phyloP scores from a whole-genome alignment of 2,888 invertebrate genomes.

The Macaria liturata region DNA sequence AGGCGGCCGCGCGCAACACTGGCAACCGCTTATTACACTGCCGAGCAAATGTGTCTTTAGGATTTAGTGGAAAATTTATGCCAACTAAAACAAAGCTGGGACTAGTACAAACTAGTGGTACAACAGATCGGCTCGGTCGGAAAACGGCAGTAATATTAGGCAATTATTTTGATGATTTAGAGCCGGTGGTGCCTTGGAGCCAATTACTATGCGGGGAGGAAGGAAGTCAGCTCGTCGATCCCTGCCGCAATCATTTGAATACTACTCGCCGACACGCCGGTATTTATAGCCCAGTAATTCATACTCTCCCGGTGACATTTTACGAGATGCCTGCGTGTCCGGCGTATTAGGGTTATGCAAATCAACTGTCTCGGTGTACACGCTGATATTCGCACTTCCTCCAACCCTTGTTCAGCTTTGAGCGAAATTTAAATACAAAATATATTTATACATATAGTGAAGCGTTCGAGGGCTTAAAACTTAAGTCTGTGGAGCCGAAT shows the following conservation, averaged over 20 bases:
- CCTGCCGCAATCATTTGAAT: slow-evolving; percentile 78
- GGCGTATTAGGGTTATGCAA: slow-evolving; percentile 58
- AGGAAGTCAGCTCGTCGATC: slow-evolving; percentile 78
- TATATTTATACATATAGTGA: background rate
- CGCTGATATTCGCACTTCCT: slow-evolving; percentile 41
- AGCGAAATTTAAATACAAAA: slow-evolving; percentile 24
- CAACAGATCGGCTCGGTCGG: slow-evolving; percentile 68
- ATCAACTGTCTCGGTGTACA: slow-evolving; percentile 52
- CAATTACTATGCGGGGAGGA: slow-evolving; percentile 79
- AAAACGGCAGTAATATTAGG: slow-evolving; percentile 72
- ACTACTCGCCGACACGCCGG: slow-evolving; percentile 65
- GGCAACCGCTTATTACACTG: slow-evolving; percentile 40
- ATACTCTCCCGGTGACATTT: slow-evolving; percentile 68
- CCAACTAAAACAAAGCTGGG: slow-evolving; percentile 64
- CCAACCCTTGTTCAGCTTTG: slow-evolving; percentile 14
- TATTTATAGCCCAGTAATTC: slow-evolving; percentile 76
- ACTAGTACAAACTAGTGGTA: slow-evolving; percentile 50
- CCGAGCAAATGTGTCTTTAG: slow-evolving; percentile 48
- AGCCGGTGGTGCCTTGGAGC: slow-evolving; percentile 60
- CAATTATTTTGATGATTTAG: slow-evolving; percentile 81
- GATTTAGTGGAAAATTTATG: slow-evolving; percentile 60
- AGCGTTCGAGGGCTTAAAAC: slow-evolving; percentile 24
- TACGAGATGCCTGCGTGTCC: slow-evolving; percentile 65
- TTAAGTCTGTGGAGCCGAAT: slow-evolving; percentile 24
- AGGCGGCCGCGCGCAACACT: slow-evolving; percentile 20